Percentiles rank a stretch among this genome's conserved stretches.
Conservation (phyloP, 2,888 invertebrate species). For the Lottia scabra region DNA sequence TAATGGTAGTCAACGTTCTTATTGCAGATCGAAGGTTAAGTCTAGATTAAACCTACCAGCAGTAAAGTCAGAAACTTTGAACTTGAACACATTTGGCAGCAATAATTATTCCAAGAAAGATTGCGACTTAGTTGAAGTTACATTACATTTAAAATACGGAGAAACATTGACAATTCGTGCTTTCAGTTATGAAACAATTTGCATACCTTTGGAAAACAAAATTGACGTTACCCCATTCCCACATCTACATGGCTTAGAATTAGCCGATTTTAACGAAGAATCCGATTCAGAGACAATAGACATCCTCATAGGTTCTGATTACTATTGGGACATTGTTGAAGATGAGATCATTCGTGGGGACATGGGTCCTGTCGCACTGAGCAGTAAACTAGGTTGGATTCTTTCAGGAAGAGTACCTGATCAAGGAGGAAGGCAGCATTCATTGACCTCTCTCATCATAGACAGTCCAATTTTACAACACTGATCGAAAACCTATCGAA, state of each 20-base stretch:
- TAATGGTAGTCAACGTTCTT: conserved; percentile 4
- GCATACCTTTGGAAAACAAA: background rate
- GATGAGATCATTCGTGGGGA: background rate
- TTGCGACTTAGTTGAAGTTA: background rate
- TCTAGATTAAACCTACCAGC: background rate
- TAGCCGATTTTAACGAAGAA: background rate
- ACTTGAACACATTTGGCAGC: conserved; percentile 9
- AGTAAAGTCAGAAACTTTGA: background rate
- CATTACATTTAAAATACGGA: background rate
- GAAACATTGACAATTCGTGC: background rate
- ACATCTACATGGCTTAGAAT: background rate
- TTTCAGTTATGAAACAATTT: background rate
- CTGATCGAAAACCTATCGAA: background rate
- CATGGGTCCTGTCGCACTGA: background rate
- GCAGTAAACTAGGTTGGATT: background rate
- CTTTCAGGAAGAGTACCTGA: background rate
- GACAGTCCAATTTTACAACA: background rate
- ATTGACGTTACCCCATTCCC: background rate
- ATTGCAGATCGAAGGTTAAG: background rate
- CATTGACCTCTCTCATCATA: background rate
- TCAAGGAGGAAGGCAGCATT: background rate
- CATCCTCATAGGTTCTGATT: background rate
- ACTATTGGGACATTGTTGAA: background rate
- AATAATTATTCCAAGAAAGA: background rate
- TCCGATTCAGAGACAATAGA: background rate